Evolutionary conservation across 2,888 invertebrate species (phyloP).

Genomic region (Hydraecia micacea): DNA sequence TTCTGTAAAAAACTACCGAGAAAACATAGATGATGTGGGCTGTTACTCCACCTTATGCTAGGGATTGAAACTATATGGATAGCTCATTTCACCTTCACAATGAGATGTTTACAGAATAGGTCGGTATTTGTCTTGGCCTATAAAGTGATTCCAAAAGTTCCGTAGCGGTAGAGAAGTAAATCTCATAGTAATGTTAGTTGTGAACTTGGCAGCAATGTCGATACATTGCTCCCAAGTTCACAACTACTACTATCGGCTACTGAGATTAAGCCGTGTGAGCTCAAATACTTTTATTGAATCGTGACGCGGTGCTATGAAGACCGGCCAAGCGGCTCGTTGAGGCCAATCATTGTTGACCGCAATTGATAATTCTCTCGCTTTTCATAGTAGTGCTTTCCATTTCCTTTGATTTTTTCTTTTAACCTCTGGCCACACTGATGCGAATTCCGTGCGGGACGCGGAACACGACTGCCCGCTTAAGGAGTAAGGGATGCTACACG

Average conservation of each 20-base stretch:
- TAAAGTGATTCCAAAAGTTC: not conserved
- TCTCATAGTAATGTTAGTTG: not conserved
- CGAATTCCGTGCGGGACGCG: not conserved
- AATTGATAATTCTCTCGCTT: constrained; percentile 65
- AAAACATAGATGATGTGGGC: not conserved
- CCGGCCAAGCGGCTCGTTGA: constrained; percentile 38
- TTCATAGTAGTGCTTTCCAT: constrained; percentile 66
- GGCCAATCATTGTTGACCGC: constrained; percentile 65
- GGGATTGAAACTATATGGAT: no score
- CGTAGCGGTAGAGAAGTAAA: not conserved
- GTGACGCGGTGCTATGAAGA: constrained; percentile 56
- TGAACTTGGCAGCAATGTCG: not conserved
- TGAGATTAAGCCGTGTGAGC: constrained; percentile 27
- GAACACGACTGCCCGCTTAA: not conserved
- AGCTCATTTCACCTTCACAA: no score
- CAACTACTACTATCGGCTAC: no score
- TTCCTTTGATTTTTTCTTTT: constrained; percentile 59
- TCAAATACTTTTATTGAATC: constrained; percentile 65
- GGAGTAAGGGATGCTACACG: not conserved
- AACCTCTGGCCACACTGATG: not conserved
- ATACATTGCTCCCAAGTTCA: no score
- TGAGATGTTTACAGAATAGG: no score
- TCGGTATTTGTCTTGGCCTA: not conserved
- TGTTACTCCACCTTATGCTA: no score
- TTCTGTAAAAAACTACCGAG: not conserved